Base-by-base conservation (phyloP, 1,140 invertebrate genomes). In the Apis dorsata region DNA sequence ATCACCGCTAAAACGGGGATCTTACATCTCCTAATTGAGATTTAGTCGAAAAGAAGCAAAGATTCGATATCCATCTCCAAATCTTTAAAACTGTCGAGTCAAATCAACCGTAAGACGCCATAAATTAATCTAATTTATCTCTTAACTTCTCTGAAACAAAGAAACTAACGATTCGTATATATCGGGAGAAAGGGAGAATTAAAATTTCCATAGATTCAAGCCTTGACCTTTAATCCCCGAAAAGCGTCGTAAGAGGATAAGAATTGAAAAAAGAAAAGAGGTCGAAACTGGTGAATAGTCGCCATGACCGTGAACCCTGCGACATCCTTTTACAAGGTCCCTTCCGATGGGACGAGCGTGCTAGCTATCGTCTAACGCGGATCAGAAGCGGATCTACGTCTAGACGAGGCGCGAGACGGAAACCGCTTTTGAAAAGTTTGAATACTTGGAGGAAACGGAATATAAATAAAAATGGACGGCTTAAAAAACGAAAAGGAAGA, bases 401-500 rank as follows among this genome's bases (percentile, higher is more conserved):
- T 87, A 76, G 78, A 82, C 78, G 71, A 84, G 49, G 1, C 44
- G 11, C 55, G 51, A 84, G 57, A 78, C 53, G 69, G 63, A 77
- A 80, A 71, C 63, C 34, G 34, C 4, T 49, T n/a, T 2, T n/a
- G 1, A 21, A 69, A 49, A 34, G 60, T 8, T 2, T 19, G 11
- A 34, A 19, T 19, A 28, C 13, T 13, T 3, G 2, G 4, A 17
- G 13, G 5, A 34, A 34, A 34, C 34, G 34, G 3, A 4, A 34
- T 34, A 44, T 44, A 44, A 44, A 44, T 44, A 44, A 44, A 44
- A 34, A 34, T 34, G 34, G 2, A 34, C 34, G 3, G 34, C 34
- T 34, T 44, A 34, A 44, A 21, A 73, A 57, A 55, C 4, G 34
- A 51, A 75, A n/a, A 11, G 13, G 12, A 2, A 17, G 13, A n/a